These are phyloP conservation scores for Myotis daubentonii DNA, from an alignment of 2,797 vertebrate genomes.

Conservation along the genomic window DNA sequence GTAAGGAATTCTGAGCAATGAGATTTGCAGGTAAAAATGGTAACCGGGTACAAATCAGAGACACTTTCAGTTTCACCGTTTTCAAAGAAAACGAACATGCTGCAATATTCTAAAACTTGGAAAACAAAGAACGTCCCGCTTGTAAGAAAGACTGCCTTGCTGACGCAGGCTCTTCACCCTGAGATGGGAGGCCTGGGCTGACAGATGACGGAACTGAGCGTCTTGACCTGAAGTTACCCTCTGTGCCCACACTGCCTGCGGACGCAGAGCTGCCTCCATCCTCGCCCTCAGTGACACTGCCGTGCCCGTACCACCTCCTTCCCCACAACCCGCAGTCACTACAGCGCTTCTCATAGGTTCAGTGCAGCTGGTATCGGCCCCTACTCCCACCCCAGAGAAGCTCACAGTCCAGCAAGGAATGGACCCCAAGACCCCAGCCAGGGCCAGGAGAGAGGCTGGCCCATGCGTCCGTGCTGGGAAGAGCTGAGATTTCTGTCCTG, in stretches of 20 bases:
- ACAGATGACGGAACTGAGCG: rapidly evolving
- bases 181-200: rapidly evolving
- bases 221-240: not conserved
- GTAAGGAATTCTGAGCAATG: not conserved
- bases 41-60: not conserved
- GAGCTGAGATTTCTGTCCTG: not conserved
- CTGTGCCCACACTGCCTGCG: rapidly evolving
- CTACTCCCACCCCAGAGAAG: not conserved
- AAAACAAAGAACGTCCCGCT: not conserved
- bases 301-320: not conserved
- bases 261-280: rapidly evolving
- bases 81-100: not conserved
- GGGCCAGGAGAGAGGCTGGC: not conserved
- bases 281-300: not conserved
- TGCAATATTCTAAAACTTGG: not conserved
- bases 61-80: not conserved
- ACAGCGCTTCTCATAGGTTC: not conserved
- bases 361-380: not conserved
- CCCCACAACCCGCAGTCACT: not conserved
- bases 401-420: not conserved
- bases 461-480: rapidly evolving
- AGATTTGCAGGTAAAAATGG: slow-evolving; percentile 24
- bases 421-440: not conserved
- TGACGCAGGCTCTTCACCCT: not conserved
- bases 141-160: not conserved